Evolutionary conservation across 2,113 vertebrate genomes (phyloP), one percentile per base, ranked within the genome.

Genomic region (Fulica atra): DNA sequence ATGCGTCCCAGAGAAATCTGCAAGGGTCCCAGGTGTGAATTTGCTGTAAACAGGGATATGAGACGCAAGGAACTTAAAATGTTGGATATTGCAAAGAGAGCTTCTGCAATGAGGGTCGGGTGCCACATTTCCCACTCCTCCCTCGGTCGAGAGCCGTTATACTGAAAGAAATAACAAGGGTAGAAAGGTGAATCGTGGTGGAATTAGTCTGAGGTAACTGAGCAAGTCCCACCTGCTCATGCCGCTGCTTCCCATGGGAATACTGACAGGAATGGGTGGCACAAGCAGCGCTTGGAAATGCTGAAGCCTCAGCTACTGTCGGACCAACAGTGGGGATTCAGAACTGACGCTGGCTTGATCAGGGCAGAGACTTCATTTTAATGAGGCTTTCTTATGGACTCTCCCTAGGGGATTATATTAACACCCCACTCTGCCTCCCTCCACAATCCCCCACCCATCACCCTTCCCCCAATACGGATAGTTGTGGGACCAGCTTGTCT

Each of bases 101-200:
- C 99, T 98, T 99, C 99, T 16, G 99, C 99, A 59, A 99, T 99
- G 61, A 99, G 98, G 3, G 99, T 99, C 1, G 99, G 99, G 96
- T 99, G 99, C 99, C 99, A 99, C 99, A 99, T 99, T 95, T 99
- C 99, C 99, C 99, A 99, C 86, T 99, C 99, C 96, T 99, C 98
- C 95, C 99, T 97, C 35, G 99, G 99, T 23, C 99, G 99, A 53
- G 99, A 99, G 15, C 99, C 99, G 61, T 99, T 99, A 79, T 99
- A 99, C 99, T 99, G 98, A 38, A 97, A 95, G 92, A 94, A 87
- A 95, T 48, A 92, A 90, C n/a, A 89, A 76, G 64, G 78, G 60
- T 4, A 57, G 6, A 44, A 11, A 88, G 31, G 88, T 95, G 38
- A 97, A 56, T 42, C 20, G 33, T 6, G 35, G 2, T 86, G 50